Evolutionary conservation across 2,797 vertebrate genomes (phyloP).

Genomic region (Etheostoma nigrum): DNA sequence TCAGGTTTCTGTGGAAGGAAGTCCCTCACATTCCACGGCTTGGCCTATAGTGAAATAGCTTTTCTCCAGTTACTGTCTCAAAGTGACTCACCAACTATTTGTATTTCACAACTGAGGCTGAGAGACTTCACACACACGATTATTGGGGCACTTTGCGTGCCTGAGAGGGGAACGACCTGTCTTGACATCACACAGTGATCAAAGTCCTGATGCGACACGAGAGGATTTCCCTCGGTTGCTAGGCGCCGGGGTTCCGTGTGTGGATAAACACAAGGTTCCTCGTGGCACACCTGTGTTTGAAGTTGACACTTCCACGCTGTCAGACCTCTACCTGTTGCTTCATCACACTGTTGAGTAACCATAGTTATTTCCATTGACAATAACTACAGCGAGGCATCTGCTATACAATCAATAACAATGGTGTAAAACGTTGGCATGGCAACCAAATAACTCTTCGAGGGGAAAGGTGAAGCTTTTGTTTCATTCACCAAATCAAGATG

Average conservation of each 20-base stretch:
- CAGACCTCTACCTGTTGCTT: constrained; percentile 71
- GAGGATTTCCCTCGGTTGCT: constrained; percentile 84
- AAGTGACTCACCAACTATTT: constrained; percentile 71
- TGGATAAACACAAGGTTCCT: constrained; percentile 78
- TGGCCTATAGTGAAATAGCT: constrained; percentile 58
- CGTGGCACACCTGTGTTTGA: constrained; percentile 74
- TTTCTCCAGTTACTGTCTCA: constrained; percentile 56
- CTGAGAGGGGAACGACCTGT: constrained; percentile 58
- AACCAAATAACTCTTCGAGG: constrained; percentile 53
- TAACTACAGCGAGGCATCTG: constrained; percentile 24
- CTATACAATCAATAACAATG: constrained; percentile 43
- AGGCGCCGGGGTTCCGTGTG: constrained; percentile 75
- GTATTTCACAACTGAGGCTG: constrained; percentile 61
- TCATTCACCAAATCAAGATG: background rate
- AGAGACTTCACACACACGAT: constrained; percentile 47
- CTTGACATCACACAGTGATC: constrained; percentile 77
- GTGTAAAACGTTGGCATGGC: constrained; percentile 28
- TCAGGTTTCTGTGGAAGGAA: constrained; percentile 68
- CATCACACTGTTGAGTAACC: constrained; percentile 66
- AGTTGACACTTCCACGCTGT: constrained; percentile 72
- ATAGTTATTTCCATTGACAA: constrained; percentile 73
- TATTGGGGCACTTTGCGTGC: constrained; percentile 56
- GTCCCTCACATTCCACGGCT: constrained; percentile 35
- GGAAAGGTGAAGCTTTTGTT: constrained; percentile 41
- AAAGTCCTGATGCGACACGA: constrained; percentile 53